These are phyloP conservation scores for Setipinna tenuifilis DNA, from an alignment of 2,797 vertebrate genomes.

Conservation along the genomic window DNA sequence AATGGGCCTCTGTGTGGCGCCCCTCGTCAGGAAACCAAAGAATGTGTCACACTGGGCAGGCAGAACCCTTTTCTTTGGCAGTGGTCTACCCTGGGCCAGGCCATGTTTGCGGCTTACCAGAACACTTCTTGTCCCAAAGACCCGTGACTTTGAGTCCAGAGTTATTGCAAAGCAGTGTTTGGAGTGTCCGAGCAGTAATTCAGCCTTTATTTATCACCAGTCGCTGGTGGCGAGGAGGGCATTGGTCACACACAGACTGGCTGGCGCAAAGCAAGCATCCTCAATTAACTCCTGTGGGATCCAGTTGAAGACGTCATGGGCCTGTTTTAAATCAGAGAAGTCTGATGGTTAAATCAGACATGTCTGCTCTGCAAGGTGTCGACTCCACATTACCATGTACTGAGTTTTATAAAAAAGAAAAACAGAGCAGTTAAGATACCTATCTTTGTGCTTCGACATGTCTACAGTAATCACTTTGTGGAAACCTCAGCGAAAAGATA, in stretches of 20 bases:
- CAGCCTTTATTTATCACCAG: neutral
- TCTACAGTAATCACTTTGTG: neutral
- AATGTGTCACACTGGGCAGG: slow-evolving; percentile 26
- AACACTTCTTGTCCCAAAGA: neutral
- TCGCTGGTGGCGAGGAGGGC: neutral
- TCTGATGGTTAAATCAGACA: neutral
- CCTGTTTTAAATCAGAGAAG: neutral
- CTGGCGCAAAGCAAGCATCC: neutral
- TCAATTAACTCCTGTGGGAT: neutral
- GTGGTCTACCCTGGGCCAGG: too few relatives aligned
- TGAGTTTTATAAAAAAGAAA: neutral
- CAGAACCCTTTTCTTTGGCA: slow-evolving; percentile 2
- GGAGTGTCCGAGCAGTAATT: neutral
- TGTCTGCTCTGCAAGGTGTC: neutral
- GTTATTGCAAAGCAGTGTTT: neutral
- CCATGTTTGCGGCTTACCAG: neutral
- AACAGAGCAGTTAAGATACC: slow-evolving; percentile 8
- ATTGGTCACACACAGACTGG: neutral
- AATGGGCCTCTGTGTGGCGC: slow-evolving; percentile 9
- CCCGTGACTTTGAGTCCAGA: neutral
- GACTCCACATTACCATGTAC: neutral
- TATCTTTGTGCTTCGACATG: slow-evolving; percentile 3
- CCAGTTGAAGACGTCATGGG: neutral
- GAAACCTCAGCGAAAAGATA: slow-evolving; percentile 8
- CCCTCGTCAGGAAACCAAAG: neutral